phyloP scores from a whole-genome alignment of 2,113 vertebrate species.

The Rhagologus leucostigma region DNA sequence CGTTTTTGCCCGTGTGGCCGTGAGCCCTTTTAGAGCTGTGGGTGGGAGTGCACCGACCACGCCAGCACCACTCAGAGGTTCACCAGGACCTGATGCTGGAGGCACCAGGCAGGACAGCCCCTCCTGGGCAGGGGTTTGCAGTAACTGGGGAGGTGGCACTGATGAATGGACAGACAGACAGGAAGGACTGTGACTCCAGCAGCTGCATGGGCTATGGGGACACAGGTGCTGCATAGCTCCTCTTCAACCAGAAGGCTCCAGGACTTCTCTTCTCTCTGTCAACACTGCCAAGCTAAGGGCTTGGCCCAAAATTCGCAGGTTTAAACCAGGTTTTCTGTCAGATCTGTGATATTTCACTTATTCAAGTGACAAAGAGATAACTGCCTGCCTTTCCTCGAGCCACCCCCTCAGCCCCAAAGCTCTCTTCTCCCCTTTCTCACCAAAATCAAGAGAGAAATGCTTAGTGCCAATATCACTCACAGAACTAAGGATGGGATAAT shows the following conservation, averaged over 20 bases:
- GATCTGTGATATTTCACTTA: not conserved
- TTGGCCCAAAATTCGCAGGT: not conserved
- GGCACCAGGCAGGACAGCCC: not conserved
- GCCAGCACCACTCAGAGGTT: not conserved
- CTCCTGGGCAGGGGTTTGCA: rapidly evolving
- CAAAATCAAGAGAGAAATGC: not conserved
- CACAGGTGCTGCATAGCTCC: not conserved
- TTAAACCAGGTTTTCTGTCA: not conserved
- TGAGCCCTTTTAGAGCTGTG: not conserved
- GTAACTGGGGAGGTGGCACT: not conserved
- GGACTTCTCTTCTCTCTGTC: not conserved
- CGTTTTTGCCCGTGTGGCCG: not conserved
- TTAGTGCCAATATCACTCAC: not conserved
- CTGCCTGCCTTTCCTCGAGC: not conserved
- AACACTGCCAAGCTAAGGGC: not conserved
- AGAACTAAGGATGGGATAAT: not conserved
- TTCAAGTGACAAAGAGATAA: not conserved
- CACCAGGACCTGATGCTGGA: not conserved
- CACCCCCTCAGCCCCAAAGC: not conserved
- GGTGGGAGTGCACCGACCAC: rapidly evolving
- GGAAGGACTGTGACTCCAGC: not conserved
- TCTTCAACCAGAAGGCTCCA: not conserved
- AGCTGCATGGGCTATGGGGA: not conserved
- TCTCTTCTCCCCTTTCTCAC: not conserved
- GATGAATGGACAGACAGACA: not conserved